phyloP scores from a whole-genome alignment of 2,888 invertebrate genomes.

The Andrena fulva region DNA sequence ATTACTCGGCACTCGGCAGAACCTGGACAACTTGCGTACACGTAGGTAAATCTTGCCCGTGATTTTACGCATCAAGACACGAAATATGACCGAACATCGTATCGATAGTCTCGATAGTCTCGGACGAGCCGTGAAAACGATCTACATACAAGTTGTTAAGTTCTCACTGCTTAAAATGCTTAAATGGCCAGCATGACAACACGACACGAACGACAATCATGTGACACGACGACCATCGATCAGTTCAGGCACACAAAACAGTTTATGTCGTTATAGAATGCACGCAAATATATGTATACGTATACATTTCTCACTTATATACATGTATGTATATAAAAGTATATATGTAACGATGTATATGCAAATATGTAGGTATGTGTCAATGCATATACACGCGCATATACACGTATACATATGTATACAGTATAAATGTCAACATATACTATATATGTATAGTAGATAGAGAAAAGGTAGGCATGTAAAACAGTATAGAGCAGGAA shows the following conservation, averaged over 20 bases:
- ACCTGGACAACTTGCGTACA: slow-evolving; percentile 14
- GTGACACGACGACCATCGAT: slow-evolving; percentile 85
- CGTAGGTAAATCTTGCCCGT: slow-evolving; percentile 17
- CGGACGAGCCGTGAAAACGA: slow-evolving; percentile 11
- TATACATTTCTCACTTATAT: slow-evolving; percentile 1
- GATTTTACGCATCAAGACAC: slow-evolving; percentile 37
- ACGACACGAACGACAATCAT: slow-evolving; percentile 85
- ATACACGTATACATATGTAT: slow-evolving; percentile 63
- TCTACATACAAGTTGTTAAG: background rate
- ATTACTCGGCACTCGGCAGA: slow-evolving; percentile 48
- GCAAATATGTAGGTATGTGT: slow-evolving; percentile 61
- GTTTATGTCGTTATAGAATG: slow-evolving; percentile 78
- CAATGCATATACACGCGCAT: slow-evolving; percentile 12
- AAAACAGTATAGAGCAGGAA: slow-evolving; percentile 77
- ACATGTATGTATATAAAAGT: slow-evolving; percentile 3
- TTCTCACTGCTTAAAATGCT: slow-evolving; percentile 69
- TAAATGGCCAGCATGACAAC: slow-evolving; percentile 85
- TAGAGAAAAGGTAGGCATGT: slow-evolving; percentile 77
- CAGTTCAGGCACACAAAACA: slow-evolving; percentile 85
- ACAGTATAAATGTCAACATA: slow-evolving; percentile 52
- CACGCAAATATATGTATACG: slow-evolving; percentile 50
- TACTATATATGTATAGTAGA: slow-evolving; percentile 62
- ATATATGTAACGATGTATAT: slow-evolving; percentile 70
- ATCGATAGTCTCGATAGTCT: background rate
- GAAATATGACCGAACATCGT: slow-evolving; percentile 24